Evolutionary conservation across 2,113 vertebrate genomes (phyloP).

Genomic region (Zapus hudsonius): DNA sequence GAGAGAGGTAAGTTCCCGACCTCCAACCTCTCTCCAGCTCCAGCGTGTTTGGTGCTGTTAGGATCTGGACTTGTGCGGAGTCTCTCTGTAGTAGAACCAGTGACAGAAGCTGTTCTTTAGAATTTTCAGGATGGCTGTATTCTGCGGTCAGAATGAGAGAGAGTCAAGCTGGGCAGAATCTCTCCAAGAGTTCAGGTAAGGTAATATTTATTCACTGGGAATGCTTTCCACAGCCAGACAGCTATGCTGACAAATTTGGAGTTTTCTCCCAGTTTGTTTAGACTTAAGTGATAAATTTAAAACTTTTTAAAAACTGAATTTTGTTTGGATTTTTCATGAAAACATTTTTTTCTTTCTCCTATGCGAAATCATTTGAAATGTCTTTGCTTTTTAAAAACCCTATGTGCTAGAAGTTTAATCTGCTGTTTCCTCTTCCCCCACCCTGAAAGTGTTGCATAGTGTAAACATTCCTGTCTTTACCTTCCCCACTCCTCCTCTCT

Average conservation of each 20-base stretch:
- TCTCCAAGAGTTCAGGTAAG: conserved; percentile 94
- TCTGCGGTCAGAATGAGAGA: conserved; percentile 91
- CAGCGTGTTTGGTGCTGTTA: conserved; percentile 81
- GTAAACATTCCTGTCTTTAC: conserved; percentile 76
- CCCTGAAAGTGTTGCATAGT: conserved; percentile 70
- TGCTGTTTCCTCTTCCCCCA: conserved; percentile 83
- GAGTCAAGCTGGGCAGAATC: conserved; percentile 90
- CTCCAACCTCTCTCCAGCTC: conserved; percentile 84
- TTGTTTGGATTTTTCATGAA: conserved; percentile 73
- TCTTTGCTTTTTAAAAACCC: conserved; percentile 77
- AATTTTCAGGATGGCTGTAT: conserved; percentile 94
- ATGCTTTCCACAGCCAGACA: conserved; percentile 87
- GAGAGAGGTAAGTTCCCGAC: conserved; percentile 86
- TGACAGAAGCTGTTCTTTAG: conserved; percentile 98
- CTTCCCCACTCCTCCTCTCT: conserved; percentile 69
- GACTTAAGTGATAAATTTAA: conserved; percentile 76
- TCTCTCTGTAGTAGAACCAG: conserved; percentile 92
- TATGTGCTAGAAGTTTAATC: conserved; percentile 83
- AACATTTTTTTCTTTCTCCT: conserved; percentile 73
- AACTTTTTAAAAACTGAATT: conserved; percentile 68
- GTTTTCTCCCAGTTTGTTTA: conserved; percentile 75
- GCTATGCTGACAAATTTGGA: conserved; percentile 76
- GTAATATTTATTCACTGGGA: conserved; percentile 91
- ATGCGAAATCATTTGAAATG: conserved; percentile 80
- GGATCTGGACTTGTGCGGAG: conserved; percentile 82